Conservation (phyloP, 1,140 invertebrate species). For the Spodoptera litura region DNA sequence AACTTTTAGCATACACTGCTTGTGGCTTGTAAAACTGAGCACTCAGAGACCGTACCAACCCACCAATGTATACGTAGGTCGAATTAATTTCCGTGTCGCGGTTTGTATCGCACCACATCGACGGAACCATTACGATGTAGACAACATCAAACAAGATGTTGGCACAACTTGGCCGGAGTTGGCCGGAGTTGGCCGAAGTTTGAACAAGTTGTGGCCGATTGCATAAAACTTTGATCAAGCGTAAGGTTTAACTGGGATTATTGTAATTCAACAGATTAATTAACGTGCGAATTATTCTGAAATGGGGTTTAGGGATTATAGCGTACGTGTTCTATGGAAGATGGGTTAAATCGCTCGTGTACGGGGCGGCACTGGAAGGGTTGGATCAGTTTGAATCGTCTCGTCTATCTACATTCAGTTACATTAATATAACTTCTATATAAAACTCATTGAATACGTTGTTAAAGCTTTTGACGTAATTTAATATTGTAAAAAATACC, state of each 20-base stretch:
- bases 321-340: background rate
- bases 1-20: slow-evolving; percentile 39
- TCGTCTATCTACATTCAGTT: no score
- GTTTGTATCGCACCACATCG: slow-evolving; percentile 56
- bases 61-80: slow-evolving; percentile 42
- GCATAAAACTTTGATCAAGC: slow-evolving; percentile 48
- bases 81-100: slow-evolving; percentile 56
- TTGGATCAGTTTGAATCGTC: no score
- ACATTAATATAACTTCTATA: no score
- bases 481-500: no score
- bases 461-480: no score
- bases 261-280: slow-evolving; percentile 44
- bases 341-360: no score
- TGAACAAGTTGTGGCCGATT: slow-evolving; percentile 46
- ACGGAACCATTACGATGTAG: slow-evolving; percentile 54
- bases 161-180: slow-evolving; percentile 50
- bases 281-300: slow-evolving; percentile 27
- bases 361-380: no score
- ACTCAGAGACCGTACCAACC: background rate
- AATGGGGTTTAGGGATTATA: background rate
- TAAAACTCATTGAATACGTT: no score
- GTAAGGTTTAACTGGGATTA: slow-evolving; percentile 40
- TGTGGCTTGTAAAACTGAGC: background rate
- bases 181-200: slow-evolving; percentile 41
- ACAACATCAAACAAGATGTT: slow-evolving; percentile 62